Evolutionary conservation across 2,888 invertebrate species (phyloP), one percentile per base, ranked within the genome.

Genomic region (Brassicogethes aeneus): DNA sequence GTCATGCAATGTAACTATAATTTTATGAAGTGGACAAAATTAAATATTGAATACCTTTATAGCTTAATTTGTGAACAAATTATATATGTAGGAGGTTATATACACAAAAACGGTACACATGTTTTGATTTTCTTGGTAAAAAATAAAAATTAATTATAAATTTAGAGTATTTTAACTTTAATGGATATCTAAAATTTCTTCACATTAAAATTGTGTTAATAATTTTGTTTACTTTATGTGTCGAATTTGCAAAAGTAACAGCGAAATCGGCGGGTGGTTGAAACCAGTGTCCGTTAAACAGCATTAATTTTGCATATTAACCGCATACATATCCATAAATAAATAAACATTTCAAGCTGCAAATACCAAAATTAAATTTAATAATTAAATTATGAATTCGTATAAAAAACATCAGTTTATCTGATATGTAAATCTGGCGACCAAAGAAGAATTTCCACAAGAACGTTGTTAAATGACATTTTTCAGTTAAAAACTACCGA

Each of bases 331-430:
- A 23, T 23, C 32, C 45, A 42, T 42, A 45, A 42, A 42, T 44
- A 40, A 32, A 17, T 17, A 33, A 44, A 31, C 35, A 36, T 36
- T 45, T 34, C 40, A 35, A 37, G 39, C 37, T 23, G 29, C 23
- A 32, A 39, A 40, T 45, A 34, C 40, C 33, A 39, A 40, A 42
- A 45, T 44, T 44, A 41, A 41, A 16, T 39, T 32, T 32, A 34
- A 34, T 39, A 45, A 45, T 45, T 44, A 41, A 44, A 39, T 42
- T 45, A 37, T 45, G 16, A 17, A 33, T 34, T 17, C 37, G 16
- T 33, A 30, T 40, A 37, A 42, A 41, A 41, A 16, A 37, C 37
- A 13, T 16, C 37, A 42, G 39, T 45, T 39, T 34, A 39, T 39
- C 39, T 39, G n/a, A 34, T 39, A 34, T 30, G 39, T 42, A 39